Evolutionary conservation across 2,797 vertebrate species (phyloP), one percentile per base, ranked within the genome.

Genomic region (Micropoecilia bifurca): DNA sequence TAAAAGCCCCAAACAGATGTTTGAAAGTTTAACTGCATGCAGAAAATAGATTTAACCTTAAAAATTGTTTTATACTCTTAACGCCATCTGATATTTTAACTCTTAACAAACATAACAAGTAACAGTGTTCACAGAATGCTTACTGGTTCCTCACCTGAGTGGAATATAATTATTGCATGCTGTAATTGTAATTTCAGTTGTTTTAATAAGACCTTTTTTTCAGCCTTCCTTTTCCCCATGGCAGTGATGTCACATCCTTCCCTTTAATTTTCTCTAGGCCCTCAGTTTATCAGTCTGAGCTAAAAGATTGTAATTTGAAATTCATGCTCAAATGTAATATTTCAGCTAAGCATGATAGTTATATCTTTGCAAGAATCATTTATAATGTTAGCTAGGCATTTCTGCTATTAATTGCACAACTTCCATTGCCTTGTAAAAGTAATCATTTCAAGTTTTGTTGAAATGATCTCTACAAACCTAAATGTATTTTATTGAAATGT

Each of bases 241-340:
- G 75, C 80, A 91, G 85, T 81, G 71, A 71, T 84, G 41, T 76
- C 71, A 79, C 74, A 81, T 78, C 25, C 53, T 83, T 77, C 77
- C 86, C 85, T 89, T 76, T 85, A 86, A 90, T 90, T 89, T 89
- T 82, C 87, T 91, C 81, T 69, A 41, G 76, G 77, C 83, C 87
- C 87, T 88, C 79, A 92, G 93, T 89, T 90, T 74, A 87, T 79
- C 83, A 85, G 76, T 86, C 82, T 85, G 89, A 92, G 92, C 89
- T 91, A 88, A 88, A 87, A 89, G 63, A 53, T 30, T 71, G 78
- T 25, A 41, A n/a, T 47, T 46, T 33, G 45, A 86, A 46, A 50
- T 69, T 66, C 14, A 22, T 5, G 22, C 2, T 71, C 0, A 72
- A 57, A 61, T 63, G 13, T 74, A 45, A 12, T 80, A 36, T 57